A percentile compares a stretch with the other conserved stretches of the same genome.
Conservation (phyloP, 2,888 invertebrate genomes). For the Nomada fabriciana region DNA sequence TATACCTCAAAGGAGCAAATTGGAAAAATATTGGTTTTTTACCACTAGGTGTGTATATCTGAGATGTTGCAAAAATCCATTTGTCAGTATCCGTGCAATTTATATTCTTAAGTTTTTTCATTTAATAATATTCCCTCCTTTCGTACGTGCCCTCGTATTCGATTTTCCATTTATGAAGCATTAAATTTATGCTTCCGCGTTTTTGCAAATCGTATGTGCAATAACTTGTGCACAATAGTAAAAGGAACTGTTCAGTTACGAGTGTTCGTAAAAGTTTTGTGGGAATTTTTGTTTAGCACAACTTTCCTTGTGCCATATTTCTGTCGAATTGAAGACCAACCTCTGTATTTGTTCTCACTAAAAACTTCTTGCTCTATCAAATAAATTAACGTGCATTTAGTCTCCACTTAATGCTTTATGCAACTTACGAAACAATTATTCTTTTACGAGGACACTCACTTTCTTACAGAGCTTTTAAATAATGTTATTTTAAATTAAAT, state of each 20-base stretch:
- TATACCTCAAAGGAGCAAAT: neutral
- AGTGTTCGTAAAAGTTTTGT: neutral
- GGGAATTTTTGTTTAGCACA: neutral
- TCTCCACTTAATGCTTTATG: neutral
- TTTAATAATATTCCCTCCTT: neutral
- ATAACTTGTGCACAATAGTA: neutral
- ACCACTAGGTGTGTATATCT: neutral
- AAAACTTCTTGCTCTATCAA: neutral
- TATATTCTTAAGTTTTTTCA: neutral
- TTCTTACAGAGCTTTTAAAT: neutral
- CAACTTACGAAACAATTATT: neutral
- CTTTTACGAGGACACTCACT: neutral
- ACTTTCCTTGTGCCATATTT: neutral
- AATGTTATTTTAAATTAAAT: too few relatives aligned
- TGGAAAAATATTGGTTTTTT: neutral
- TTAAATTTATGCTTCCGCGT: slow-evolving; percentile 7
- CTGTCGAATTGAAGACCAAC: neutral
- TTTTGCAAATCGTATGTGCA: neutral
- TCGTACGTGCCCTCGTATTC: slow-evolving; percentile 28
- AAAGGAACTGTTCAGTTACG: too few relatives aligned
- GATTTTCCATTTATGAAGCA: slow-evolving; percentile 21
- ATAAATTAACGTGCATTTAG: neutral
- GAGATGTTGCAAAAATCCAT: neutral
- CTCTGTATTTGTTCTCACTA: too few relatives aligned
- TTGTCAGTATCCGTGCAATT: neutral